phyloP scores from a whole-genome alignment of 2,888 invertebrate species.

The Philaethria dido region DNA sequence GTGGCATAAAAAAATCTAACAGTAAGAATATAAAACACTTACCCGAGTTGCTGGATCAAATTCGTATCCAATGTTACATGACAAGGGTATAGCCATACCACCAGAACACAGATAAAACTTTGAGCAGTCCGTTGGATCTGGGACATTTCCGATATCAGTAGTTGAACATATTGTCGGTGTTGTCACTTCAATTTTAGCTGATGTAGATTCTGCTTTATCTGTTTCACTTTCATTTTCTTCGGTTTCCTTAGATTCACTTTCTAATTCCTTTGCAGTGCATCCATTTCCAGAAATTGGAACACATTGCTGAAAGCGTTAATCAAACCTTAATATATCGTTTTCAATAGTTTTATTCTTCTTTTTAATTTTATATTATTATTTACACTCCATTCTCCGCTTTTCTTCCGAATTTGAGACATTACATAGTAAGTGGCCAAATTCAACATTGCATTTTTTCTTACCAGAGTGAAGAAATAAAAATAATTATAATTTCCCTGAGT shows the following conservation, averaged over 20 bases:
- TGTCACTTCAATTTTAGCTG: constrained; percentile 27
- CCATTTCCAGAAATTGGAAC: constrained; percentile 11
- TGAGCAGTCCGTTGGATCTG: constrained; percentile 51
- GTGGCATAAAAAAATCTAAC: neutral
- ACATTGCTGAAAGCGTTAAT: constrained; percentile 19
- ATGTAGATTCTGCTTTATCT: constrained; percentile 11
- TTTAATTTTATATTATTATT: no score
- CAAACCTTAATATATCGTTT: neutral
- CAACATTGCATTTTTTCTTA: no score
- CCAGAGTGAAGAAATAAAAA: no score
- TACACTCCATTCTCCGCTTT: no score
- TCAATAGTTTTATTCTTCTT: no score
- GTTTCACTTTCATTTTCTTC: neutral
- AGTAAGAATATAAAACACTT: neutral
- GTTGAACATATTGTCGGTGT: constrained; percentile 48
- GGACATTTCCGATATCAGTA: constrained; percentile 49
- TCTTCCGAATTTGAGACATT: no score
- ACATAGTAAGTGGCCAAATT: no score
- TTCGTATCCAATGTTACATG: constrained; percentile 46
- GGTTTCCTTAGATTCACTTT: neutral
- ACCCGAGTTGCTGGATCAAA: constrained; percentile 50
- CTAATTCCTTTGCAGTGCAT: constrained; percentile 13
- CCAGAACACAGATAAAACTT: constrained; percentile 52
- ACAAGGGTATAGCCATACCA: constrained; percentile 45
- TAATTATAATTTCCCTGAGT: no score